A percentile compares a stretch with the other conserved stretches of the same genome.
Evolutionary conservation across 2,888 invertebrate genomes (phyloP).

Genomic region (Autographa gamma): DNA sequence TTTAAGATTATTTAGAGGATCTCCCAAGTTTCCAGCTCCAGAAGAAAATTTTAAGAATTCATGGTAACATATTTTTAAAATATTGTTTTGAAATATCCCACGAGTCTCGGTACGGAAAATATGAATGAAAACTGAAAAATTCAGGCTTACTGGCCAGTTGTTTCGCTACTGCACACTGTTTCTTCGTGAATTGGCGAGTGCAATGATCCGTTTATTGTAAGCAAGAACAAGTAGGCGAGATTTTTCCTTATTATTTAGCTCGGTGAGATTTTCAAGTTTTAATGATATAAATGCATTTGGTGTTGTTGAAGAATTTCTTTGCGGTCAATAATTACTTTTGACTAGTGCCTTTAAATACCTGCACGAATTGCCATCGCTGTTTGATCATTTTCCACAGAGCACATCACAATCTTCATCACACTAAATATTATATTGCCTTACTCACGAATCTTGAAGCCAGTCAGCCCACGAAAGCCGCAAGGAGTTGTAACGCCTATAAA

Average conservation of each 20-base stretch:
- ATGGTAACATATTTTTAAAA: not conserved
- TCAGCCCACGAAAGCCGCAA: slow-evolving; percentile 43
- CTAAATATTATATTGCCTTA: slow-evolving; percentile 1
- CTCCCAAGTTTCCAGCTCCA: no score
- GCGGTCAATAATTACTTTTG: no score
- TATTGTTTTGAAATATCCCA: not conserved
- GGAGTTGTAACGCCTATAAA: slow-evolving; percentile 51
- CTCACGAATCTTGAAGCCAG: slow-evolving; percentile 34
- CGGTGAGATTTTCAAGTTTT: not conserved
- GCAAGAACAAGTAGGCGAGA: not conserved
- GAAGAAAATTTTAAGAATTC: no score
- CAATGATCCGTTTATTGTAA: not conserved
- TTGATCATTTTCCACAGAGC: no score
- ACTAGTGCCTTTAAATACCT: no score
- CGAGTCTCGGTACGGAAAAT: slow-evolving; percentile 17
- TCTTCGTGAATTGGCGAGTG: not conserved
- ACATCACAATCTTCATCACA: not conserved
- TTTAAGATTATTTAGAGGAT: not conserved
- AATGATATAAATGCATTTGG: no score
- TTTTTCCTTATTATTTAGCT: not conserved
- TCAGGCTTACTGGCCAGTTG: slow-evolving; percentile 12
- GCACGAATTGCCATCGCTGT: no score
- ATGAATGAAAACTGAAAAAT: slow-evolving; percentile 29
- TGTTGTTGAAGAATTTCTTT: no score
- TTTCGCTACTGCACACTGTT: not conserved